Evolutionary conservation across 1,140 invertebrate genomes (phyloP).

Genomic region (Neelides sp.): DNA sequence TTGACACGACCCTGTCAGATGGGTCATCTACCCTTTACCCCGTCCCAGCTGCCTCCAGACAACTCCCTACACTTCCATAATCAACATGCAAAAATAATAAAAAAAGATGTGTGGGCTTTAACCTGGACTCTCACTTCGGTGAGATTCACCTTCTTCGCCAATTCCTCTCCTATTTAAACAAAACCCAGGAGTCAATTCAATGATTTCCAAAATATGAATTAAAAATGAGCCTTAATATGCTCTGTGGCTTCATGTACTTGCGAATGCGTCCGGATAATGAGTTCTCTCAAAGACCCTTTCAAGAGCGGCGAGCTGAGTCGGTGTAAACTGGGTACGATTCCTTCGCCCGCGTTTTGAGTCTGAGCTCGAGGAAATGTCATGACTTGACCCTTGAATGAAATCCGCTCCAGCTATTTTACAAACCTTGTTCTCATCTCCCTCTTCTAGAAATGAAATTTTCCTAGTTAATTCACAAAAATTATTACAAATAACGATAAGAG

Average conservation of each 20-base stretch:
- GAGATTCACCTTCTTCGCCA: constrained; percentile 39
- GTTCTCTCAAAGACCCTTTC: constrained; percentile 88
- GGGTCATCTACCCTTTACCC: constrained; percentile 8
- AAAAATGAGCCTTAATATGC: no score
- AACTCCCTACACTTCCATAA: neutral
- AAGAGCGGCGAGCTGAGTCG: constrained; percentile 72
- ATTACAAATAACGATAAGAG: neutral
- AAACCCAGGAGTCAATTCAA: no score
- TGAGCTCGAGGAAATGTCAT: constrained; percentile 19
- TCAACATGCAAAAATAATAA: constrained; percentile 4
- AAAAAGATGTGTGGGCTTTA: neutral
- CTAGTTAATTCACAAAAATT: neutral
- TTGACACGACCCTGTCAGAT: constrained; percentile 9
- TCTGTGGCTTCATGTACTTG: constrained; percentile 24
- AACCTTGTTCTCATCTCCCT: neutral
- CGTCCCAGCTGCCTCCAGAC: constrained; percentile 3
- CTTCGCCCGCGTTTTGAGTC: constrained; percentile 41
- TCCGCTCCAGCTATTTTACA: no score
- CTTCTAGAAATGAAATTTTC: neutral
- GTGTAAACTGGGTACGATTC: constrained; percentile 86
- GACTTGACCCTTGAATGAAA: no score
- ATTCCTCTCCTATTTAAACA: constrained; percentile 35
- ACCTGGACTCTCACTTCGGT: constrained; percentile 43
- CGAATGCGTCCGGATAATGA: constrained; percentile 43
- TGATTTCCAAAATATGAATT: no score